Percentiles rank a stretch among this genome's conserved stretches.
Conservation (phyloP, 2,888 invertebrate species). For the Epinotia demarniana region DNA sequence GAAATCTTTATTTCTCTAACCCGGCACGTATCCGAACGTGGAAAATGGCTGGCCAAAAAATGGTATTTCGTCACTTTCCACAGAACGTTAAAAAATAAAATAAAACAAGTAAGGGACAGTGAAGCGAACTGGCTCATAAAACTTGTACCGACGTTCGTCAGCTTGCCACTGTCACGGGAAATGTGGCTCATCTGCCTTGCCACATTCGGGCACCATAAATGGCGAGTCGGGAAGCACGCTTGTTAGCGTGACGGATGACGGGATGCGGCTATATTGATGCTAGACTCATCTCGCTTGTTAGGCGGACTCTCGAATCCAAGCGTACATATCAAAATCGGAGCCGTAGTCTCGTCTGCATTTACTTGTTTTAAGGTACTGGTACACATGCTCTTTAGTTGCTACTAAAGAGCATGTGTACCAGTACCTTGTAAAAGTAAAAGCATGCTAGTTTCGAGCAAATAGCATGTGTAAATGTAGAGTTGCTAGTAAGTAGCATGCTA, state of each 20-base stretch:
- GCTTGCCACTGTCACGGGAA: constrained; percentile 56
- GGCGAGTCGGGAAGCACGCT: constrained; percentile 22
- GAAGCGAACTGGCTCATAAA: constrained; percentile 71
- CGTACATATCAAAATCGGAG: constrained; percentile 14
- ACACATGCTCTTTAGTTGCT: too few species aligned
- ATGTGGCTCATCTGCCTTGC: constrained; percentile 53
- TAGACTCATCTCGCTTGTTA: constrained; percentile 4
- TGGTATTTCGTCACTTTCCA: constrained; percentile 67
- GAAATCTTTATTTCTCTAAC: constrained; percentile 68
- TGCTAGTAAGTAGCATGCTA: too few species aligned
- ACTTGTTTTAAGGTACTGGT: too few species aligned
- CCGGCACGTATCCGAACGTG: constrained; percentile 63
- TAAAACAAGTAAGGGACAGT: constrained; percentile 52
- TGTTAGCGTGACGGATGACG: constrained; percentile 40
- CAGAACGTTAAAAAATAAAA: constrained; percentile 62
- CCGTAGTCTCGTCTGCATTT: not conserved
- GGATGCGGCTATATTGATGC: constrained; percentile 26
- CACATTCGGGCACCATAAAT: constrained; percentile 37
- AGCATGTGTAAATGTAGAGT: too few species aligned
- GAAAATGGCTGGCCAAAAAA: constrained; percentile 70
- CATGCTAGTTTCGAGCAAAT: too few species aligned
- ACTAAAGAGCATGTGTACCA: too few species aligned
- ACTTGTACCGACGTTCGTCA: constrained; percentile 66
- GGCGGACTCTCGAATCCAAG: not conserved
- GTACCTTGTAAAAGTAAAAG: too few species aligned